Conservation (phyloP, 2,888 invertebrate genomes). For the Odontocolon sp. region DNA sequence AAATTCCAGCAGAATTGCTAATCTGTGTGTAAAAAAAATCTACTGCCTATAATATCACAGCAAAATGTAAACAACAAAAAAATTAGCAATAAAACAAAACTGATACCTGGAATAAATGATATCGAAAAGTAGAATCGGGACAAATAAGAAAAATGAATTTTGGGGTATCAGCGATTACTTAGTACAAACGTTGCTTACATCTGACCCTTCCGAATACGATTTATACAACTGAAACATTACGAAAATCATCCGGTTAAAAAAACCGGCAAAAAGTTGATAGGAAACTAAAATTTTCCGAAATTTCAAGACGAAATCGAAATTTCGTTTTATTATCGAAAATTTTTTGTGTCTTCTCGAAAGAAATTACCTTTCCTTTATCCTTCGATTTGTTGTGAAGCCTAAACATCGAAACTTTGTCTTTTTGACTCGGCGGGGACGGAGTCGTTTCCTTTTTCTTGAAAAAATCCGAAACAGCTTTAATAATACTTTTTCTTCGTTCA, state of each 20-base stretch:
- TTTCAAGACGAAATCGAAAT: neutral
- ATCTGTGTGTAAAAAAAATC: conserved; percentile 20
- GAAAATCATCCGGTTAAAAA: conserved; percentile 66
- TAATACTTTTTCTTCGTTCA: conserved; percentile 90
- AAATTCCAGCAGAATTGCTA: neutral
- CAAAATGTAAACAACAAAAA: conserved; percentile 24
- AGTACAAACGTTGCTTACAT: conserved; percentile 77
- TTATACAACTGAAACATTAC: conserved; percentile 79
- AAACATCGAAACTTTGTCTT: conserved; percentile 83
- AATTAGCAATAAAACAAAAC: conserved; percentile 49
- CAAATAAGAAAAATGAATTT: conserved; percentile 37
- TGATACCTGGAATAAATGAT: conserved; percentile 53
- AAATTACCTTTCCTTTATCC: conserved; percentile 85
- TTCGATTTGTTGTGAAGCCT: conserved; percentile 85
- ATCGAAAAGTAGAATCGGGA: conserved; percentile 41
- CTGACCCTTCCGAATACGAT: conserved; percentile 80
- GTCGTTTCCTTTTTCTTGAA: conserved; percentile 87
- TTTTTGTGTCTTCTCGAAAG: too few species aligned
- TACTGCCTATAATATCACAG: conserved; percentile 14
- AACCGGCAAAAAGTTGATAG: conserved; percentile 53
- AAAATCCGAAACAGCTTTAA: conserved; percentile 92
- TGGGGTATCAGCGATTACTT: conserved; percentile 38
- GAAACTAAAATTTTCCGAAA: neutral
- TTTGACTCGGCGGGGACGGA: conserved; percentile 76
- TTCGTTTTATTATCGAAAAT: too few species aligned